phyloP scores from a whole-genome alignment of 2,113 vertebrate species.

The Sturnus vulgaris region DNA sequence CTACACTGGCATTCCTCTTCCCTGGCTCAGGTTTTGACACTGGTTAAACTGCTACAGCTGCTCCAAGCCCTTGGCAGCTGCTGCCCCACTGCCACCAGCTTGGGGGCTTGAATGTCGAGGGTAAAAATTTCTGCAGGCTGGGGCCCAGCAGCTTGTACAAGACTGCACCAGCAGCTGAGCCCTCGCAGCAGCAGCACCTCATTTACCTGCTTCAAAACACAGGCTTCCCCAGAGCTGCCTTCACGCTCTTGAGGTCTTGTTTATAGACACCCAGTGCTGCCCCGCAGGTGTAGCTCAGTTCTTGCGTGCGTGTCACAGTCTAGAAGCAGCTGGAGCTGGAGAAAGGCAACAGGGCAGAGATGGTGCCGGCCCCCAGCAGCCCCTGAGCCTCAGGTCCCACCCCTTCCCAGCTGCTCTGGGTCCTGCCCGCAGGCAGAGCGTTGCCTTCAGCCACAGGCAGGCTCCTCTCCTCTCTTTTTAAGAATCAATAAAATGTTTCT shows the following conservation, averaged over 20 bases:
- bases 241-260: background rate
- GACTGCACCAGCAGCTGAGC: background rate
- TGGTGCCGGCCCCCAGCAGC: background rate
- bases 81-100: background rate
- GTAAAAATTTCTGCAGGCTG: background rate
- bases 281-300: accelerated
- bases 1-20: background rate
- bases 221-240: no score
- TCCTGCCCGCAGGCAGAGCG: accelerated
- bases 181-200: background rate
- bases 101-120: background rate
- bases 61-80: background rate
- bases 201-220: accelerated
- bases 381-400: background rate
- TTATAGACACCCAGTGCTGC: background rate
- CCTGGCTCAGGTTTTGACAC: background rate
- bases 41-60: background rate
- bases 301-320: accelerated
- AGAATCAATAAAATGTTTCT: accelerated
- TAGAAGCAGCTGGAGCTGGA: background rate
- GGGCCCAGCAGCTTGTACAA: no score
- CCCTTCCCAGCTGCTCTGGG: background rate
- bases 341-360: accelerated
- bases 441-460: no score
- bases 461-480: no score